Conservation (phyloP, 1,140 invertebrate species). For the Zophobas atratus region DNA sequence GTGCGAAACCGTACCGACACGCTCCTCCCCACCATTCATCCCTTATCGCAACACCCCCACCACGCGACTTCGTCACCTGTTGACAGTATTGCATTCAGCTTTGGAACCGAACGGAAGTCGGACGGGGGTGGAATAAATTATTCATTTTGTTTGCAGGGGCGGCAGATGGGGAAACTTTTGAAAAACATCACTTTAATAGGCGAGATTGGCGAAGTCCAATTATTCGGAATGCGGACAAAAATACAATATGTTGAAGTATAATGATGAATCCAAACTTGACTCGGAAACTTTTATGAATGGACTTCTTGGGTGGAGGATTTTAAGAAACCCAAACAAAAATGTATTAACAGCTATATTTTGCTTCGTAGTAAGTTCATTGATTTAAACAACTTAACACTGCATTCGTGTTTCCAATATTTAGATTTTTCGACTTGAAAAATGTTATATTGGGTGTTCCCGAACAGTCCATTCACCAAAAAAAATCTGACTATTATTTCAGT, state of each 20-base stretch:
- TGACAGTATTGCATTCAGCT: slow-evolving; percentile 35
- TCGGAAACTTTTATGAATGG: too few relatives aligned
- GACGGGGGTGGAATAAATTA: slow-evolving; percentile 5
- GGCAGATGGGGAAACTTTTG: background rate
- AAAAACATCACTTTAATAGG: background rate
- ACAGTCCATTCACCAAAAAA: too few relatives aligned
- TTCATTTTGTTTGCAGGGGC: background rate
- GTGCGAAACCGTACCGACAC: slow-evolving; percentile 29
- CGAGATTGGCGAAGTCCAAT: background rate
- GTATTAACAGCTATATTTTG: too few relatives aligned
- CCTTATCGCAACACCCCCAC: slow-evolving; percentile 6
- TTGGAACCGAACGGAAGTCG: background rate
- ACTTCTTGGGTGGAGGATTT: too few relatives aligned
- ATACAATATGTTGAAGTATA: background rate
- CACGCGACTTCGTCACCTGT: slow-evolving; percentile 46
- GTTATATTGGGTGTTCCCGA: too few relatives aligned
- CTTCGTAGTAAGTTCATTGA: too few relatives aligned
- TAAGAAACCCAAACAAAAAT: too few relatives aligned
- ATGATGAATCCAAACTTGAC: background rate
- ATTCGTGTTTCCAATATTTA: too few relatives aligned
- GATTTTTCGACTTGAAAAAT: too few relatives aligned
- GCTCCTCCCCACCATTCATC: slow-evolving; percentile 44
- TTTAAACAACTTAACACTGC: too few relatives aligned
- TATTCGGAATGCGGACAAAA: background rate
- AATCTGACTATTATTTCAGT: too few relatives aligned